phyloP scores from a whole-genome alignment of 2,888 invertebrate genomes.

The Caenorhabditis wallacei region DNA sequence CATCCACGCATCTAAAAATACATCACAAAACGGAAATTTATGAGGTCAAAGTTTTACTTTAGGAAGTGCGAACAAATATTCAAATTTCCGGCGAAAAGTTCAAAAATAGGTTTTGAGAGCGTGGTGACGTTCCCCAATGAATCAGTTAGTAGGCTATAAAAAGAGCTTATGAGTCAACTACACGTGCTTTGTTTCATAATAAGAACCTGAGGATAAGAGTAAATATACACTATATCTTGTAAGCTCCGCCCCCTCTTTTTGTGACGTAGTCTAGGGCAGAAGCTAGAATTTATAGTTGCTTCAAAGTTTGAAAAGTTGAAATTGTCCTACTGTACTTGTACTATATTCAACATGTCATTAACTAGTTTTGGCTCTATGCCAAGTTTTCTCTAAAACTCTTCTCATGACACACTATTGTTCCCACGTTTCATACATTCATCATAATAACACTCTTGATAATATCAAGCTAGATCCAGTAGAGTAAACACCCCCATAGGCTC shows the following conservation, averaged over 20 bases:
- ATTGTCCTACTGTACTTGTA: too few species aligned
- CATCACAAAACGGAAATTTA: neutral
- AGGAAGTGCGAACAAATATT: neutral
- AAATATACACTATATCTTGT: conserved; percentile 26
- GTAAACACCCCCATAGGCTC: neutral
- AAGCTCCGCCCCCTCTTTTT: conserved; percentile 38
- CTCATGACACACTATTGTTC: neutral
- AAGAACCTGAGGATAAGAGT: neutral
- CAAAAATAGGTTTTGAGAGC: neutral
- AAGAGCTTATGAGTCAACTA: neutral
- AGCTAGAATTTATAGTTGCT: too few species aligned
- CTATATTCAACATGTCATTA: too few species aligned
- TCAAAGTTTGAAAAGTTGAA: too few species aligned
- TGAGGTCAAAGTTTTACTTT: neutral
- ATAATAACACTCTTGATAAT: neutral
- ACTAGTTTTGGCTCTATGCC: too few species aligned
- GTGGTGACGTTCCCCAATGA: neutral
- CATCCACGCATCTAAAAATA: neutral
- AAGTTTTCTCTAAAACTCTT: neutral
- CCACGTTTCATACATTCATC: neutral
- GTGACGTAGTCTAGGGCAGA: neutral
- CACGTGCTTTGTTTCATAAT: conserved; percentile 19
- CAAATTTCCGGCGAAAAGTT: neutral
- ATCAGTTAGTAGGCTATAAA: neutral
- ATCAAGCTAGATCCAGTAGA: neutral